phyloP scores from a whole-genome alignment of 2,888 invertebrate genomes.

The Serrognathus titanus region DNA sequence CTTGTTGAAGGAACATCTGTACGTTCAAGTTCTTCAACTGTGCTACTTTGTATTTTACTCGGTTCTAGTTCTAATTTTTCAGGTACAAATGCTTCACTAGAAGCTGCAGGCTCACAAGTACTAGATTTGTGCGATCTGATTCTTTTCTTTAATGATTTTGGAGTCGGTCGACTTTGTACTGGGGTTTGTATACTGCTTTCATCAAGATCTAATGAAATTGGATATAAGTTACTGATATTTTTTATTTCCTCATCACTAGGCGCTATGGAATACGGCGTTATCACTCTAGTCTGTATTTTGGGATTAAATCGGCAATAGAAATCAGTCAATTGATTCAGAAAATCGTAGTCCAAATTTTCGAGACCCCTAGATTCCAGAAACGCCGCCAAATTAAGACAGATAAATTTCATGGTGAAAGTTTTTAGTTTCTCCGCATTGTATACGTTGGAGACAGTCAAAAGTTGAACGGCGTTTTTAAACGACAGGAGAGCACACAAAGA shows the following conservation, averaged over 20 bases:
- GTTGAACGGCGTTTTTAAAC: constrained; percentile 71
- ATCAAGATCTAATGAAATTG: constrained; percentile 50
- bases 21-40: constrained; percentile 6
- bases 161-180: constrained; percentile 35
- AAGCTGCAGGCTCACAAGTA: constrained; percentile 11
- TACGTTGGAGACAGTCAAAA: constrained; percentile 70
- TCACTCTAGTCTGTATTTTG: constrained; percentile 59
- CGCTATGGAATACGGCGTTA: constrained; percentile 67
- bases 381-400: constrained; percentile 69
- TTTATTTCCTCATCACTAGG: constrained; percentile 57
- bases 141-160: constrained; percentile 24
- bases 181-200: constrained; percentile 41
- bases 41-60: not conserved
- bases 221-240: constrained; percentile 46
- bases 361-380: constrained; percentile 67
- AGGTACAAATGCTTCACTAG: not conserved
- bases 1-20: not conserved
- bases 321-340: constrained; percentile 62
- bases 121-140: constrained; percentile 20
- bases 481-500: constrained; percentile 63
- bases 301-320: constrained; percentile 65
- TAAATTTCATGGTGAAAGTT: constrained; percentile 71
- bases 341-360: constrained; percentile 59
- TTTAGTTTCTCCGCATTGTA: constrained; percentile 75
- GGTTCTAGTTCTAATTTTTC: no score